Base-by-base conservation (phyloP, 2,888 invertebrate genomes). In the Spilarctia lutea region DNA sequence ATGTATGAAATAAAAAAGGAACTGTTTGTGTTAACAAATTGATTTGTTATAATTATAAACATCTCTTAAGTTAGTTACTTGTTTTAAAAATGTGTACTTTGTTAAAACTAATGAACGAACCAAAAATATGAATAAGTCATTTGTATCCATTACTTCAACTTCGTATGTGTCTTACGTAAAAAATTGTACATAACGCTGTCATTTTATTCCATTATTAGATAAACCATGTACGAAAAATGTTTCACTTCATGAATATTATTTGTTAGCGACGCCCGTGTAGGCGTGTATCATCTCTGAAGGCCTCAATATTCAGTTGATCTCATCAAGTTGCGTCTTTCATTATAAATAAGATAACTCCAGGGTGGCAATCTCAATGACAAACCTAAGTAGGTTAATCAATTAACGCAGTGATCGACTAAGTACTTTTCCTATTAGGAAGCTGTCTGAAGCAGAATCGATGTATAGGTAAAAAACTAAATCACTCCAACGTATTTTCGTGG, bases 291-390 rank as follows among this genome's bases (percentile, higher is more conserved):
- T 56, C 35, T 60, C n/a, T 69, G 75, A 71, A 75, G 71, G 75
- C 33, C 30, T 60, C 72, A 68, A 45, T 75, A 80, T 71, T 70
- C 35, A 74, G 71, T 79, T 75, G 70, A 81, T 83, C 75, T 77
- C 74, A 79, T 83, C 71, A 74, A 70, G 39, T 68, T 74, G 35
- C 63, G 67, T 71, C 71, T 77, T 79, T 80, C 72, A 75, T 76
- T 69, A 79, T 77, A 72, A 80, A 83, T 75, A 63, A 63, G 63
- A 63, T 30, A 76, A 76, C 60, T 70, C 42, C 68, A 72, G 70
- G 72, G 80, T 63, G 74, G 75, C 74, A 56, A 39, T 72, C 20
- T 45, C 18, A 24, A 68, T 71, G 35, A 65, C 39, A 65, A 30
- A 45, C 18, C 30, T 30, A 71, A 48, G 60, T 74, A 20, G 70